Evolutionary conservation across 64 coral and sea anemone genomes (phyloP).

Genomic region (Actinia tenebrosa): DNA sequence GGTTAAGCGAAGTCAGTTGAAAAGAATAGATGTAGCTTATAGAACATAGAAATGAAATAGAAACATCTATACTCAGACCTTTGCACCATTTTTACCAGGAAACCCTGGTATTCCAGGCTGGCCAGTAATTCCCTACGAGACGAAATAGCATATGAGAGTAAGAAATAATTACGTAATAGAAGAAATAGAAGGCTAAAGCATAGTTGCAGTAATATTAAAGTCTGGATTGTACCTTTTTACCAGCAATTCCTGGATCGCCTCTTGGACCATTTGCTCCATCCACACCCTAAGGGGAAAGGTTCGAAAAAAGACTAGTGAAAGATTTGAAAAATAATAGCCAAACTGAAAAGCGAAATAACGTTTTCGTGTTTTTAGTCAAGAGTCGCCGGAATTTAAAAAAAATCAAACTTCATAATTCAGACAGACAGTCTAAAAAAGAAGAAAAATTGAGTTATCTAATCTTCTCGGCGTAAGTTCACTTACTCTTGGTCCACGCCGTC

Average conservation of each 20-base stretch:
- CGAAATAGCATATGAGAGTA: neutral
- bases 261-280: neutral
- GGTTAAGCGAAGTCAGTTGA: neutral
- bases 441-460: no score
- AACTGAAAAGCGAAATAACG: neutral
- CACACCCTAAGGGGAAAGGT: neutral
- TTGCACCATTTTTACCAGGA: conserved; percentile 15
- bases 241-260: conserved; percentile 28
- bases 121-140: conserved; percentile 16
- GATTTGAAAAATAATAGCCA: neutral
- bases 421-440: no score
- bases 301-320: neutral
- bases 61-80: neutral
- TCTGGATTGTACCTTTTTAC: conserved; percentile 20
- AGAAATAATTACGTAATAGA: no score
- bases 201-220: neutral
- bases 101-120: conserved; percentile 14
- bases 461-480: neutral
- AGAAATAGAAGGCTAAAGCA: neutral
- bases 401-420: no score
- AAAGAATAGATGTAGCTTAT: neutral
- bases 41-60: neutral
- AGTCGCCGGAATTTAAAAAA: no score
- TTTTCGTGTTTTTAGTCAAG: neutral
- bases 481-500: conserved; percentile 24